These are phyloP conservation scores for Himalopsyche japonica DNA, from an alignment of 2,888 invertebrate species.

Conservation along the genomic window DNA sequence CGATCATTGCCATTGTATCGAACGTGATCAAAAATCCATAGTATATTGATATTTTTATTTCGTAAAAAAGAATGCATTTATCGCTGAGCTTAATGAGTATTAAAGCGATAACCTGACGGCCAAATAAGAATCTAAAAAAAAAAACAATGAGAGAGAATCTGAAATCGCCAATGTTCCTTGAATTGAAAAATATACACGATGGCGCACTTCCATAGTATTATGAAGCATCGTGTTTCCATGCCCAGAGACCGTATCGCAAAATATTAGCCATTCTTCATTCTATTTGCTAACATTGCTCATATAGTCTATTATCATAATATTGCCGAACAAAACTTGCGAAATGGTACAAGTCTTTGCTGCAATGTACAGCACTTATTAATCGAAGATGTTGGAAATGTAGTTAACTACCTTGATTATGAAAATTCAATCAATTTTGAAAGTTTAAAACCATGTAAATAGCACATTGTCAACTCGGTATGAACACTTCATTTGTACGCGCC, in stretches of 20 bases:
- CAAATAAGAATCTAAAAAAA: background rate
- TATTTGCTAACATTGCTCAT: conserved; percentile 27
- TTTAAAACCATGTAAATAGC: no score
- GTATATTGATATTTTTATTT: background rate
- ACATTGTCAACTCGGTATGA: no score
- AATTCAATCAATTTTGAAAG: no score
- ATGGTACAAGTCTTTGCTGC: background rate
- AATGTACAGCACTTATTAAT: background rate
- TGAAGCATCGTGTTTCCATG: conserved; percentile 8
- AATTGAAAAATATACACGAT: background rate
- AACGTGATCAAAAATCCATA: background rate
- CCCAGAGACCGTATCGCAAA: conserved; percentile 27
- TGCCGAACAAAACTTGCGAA: background rate
- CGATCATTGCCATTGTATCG: no score
- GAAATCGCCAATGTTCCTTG: background rate
- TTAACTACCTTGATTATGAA: no score
- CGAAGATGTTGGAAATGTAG: no score
- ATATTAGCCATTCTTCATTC: conserved; percentile 14
- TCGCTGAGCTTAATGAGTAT: background rate
- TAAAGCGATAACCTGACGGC: background rate
- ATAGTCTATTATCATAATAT: conserved; percentile 25
- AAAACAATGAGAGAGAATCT: background rate
- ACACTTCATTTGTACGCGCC: no score
- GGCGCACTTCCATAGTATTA: background rate
- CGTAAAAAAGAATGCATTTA: background rate